Evolutionary conservation across 1,140 invertebrate species (phyloP), one percentile per base, ranked within the genome.

Genomic region (Helicoverpa zea): DNA sequence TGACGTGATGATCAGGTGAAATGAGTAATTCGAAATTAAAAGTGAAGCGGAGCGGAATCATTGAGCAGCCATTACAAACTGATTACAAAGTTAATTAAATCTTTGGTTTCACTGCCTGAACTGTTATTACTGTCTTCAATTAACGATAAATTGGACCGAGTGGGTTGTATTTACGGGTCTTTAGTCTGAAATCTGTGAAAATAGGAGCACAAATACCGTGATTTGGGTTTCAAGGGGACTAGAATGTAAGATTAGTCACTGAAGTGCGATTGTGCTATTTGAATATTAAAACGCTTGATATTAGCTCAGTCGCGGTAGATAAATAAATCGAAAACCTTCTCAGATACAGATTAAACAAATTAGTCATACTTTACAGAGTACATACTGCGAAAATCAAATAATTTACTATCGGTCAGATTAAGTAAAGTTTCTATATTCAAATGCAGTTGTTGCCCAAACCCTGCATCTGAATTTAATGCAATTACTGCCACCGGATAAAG

Each of bases 41-140:
- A 77, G 59, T 77, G 61, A 77, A 77, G 59, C 59, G 75, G 47
- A 77, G 29, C 49, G 59, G n/a, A 77, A 66, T 66, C 75, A 52
- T 54, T 35, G 23, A 54, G 59, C 61, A 43, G 23, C 66, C 59
- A 77, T 77, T 64, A 77, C 59, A 64, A 66, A 66, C 23, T 77
- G 75, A 77, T 77, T 64, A 66, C 23, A 66, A 77, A 77, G 61
- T 56, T 77, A 77, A 66, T 77, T 77, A 77, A 64, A 52, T 77
- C 59, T 77, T 61, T 77, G 75, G 23, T 66, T 77, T 66, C 59
- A 18, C 59, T 77, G 75, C 58, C 51, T 35, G 58, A 47, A 49
- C 54, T 64, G 59, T 66, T 77, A 77, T 77, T 61, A 63, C 70
- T 72, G 49, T 72, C 68, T 18, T 29, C 49, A 72, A 70, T 72